Base-by-base conservation (phyloP, 2,797 vertebrate genomes). In the Gouania willdenowi region DNA sequence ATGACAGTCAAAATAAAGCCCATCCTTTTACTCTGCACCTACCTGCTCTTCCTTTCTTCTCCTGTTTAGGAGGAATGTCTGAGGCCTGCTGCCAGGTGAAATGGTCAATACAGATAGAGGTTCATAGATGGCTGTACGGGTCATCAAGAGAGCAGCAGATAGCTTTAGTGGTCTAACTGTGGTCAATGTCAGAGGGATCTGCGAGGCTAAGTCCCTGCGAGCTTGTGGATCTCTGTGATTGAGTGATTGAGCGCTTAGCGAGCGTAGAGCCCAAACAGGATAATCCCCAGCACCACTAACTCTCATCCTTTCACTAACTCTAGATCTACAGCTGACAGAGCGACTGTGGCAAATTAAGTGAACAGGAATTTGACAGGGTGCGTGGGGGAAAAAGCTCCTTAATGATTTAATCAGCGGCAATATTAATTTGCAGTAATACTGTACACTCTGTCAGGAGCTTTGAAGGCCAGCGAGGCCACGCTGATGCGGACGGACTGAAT, bases 331-430 rank as follows among this genome's bases (percentile, higher is more conserved):
- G 33, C 31, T 16, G 28, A 49, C 61, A 22, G 30, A 59, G 44
- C n/a, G 41, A 22, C 15, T 1, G 16, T 54, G 35, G 60, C 35
- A 52, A 51, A 66, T 67, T 59, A 19, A 68, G 66, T 59, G 72
- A 54, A 72, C 71, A 75, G 68, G 75, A 63, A 58, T 87, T 85
- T 82, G 81, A 59, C 27, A 15, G 53, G 29, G 45, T 45, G 59
- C 8, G 65, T 62, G 51, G 42, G 43, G 63, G 10, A 67, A 62
- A 81, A 83, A 82, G 73, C 84, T 81, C 71, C 77, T 84, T 87
- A 85, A 86, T 84, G 81, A 83, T 85, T 82, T 84, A 84, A 87
- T 87, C 83, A 86, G 65, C 19, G 41, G 59, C 83, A 74, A 84
- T 79, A 77, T 78, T 82, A 51, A 73, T 79, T 83, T 75, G 69